These are phyloP conservation scores for Chrysomallon squamiferum DNA, from an alignment of 1,140 invertebrate species.

Conservation along the genomic window DNA sequence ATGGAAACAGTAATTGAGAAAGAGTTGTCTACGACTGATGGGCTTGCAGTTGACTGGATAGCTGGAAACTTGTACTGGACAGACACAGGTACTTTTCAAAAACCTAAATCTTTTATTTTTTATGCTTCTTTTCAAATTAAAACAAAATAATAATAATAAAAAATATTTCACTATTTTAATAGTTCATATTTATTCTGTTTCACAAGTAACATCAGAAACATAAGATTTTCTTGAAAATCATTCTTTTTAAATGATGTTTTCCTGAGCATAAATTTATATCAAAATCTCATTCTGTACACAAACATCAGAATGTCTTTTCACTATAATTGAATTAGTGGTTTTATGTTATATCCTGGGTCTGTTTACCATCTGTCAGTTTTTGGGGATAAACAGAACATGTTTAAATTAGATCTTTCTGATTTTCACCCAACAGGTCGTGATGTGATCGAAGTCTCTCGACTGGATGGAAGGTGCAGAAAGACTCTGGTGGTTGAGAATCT, in stretches of 20 bases:
- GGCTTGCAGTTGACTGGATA: conserved; percentile 96
- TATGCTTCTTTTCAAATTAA: not conserved
- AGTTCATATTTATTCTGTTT: not conserved
- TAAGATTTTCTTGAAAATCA: too few species aligned
- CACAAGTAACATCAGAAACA: not conserved
- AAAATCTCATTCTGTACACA: too few species aligned
- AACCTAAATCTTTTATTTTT: not conserved
- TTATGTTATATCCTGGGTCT: too few species aligned
- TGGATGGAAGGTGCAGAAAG: conserved; percentile 81
- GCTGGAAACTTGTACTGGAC: conserved; percentile 98
- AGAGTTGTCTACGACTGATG: conserved; percentile 81
- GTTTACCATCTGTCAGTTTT: too few species aligned
- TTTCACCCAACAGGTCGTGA: conserved; percentile 66
- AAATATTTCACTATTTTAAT: not conserved
- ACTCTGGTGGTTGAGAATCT: conserved; percentile 82
- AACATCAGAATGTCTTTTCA: too few species aligned
- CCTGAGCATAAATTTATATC: too few species aligned
- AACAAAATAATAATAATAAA: not conserved
- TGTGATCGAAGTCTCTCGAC: conserved; percentile 85
- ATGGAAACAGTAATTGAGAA: conserved; percentile 78
- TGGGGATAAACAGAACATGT: too few species aligned
- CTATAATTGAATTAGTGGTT: too few species aligned
- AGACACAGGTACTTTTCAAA: conserved; percentile 72
- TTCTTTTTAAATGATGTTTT: too few species aligned
- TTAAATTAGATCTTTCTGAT: too few species aligned